These are phyloP conservation scores for Balaeniceps rex DNA, from an alignment of 2,113 vertebrate genomes.

Conservation along the genomic window DNA sequence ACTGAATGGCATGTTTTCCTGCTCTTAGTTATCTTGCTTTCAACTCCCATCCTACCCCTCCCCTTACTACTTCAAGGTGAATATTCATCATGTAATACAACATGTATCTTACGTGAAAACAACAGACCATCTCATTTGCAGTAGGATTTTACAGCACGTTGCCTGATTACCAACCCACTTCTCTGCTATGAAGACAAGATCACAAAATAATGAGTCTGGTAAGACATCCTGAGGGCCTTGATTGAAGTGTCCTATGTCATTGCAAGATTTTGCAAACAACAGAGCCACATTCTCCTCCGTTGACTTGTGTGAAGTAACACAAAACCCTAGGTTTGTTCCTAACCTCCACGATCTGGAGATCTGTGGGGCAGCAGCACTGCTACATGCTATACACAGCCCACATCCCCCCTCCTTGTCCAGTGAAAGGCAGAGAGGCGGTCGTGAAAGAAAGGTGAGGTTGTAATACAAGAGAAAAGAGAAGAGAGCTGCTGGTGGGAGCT, in stretches of 20 bases:
- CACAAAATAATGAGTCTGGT: background rate
- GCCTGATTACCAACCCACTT: background rate
- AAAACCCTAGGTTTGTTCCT: background rate
- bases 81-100: background rate
- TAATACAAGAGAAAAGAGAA: background rate
- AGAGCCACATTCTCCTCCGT: background rate
- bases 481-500: background rate
- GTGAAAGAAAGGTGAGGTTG: background rate
- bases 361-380: background rate
- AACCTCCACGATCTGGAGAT: background rate
- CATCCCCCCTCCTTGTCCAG: background rate
- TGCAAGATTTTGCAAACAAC: background rate
- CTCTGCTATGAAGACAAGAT: background rate
- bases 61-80: background rate
- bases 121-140: background rate
- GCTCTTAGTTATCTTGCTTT: background rate
- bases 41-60: background rate
- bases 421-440: background rate
- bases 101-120: background rate
- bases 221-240: background rate
- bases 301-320: background rate
- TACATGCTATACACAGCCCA: background rate
- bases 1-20: background rate
- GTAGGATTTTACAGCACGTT: background rate
- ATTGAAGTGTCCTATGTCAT: background rate